These are phyloP conservation scores for Pseudocheirus occidentalis DNA, from an alignment of 2,797 vertebrate species.

Conservation along the genomic window DNA sequence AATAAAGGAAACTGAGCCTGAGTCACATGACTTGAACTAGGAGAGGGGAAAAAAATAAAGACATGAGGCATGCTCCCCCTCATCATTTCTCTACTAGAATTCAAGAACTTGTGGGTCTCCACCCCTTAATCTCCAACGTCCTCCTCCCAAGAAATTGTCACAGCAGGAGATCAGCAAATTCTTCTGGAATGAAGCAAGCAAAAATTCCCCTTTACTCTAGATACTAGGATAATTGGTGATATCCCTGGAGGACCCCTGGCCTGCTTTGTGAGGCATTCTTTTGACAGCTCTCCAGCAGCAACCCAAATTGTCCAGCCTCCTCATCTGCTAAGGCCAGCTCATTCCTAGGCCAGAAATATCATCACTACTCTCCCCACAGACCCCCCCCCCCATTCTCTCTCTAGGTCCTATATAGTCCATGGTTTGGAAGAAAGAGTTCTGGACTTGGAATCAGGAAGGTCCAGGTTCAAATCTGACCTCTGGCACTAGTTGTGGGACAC, in stretches of 20 bases:
- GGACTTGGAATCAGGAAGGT: not conserved
- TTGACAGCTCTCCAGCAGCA: not conserved
- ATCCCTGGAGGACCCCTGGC: not conserved
- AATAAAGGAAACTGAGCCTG: not conserved
- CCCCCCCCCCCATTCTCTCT: not conserved
- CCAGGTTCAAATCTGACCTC: not conserved
- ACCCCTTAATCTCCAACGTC: not conserved
- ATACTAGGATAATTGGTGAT: not conserved
- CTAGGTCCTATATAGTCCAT: not conserved
- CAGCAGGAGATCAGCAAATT: not conserved
- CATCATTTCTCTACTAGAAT: not conserved
- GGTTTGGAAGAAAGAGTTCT: not conserved
- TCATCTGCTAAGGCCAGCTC: not conserved
- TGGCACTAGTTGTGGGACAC: not conserved
- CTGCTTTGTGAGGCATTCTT: not conserved
- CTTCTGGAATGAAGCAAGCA: not conserved
- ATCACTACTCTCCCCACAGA: not conserved
- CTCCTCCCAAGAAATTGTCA: not conserved
- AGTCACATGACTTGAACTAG: not conserved
- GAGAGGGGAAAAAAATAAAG: constrained; percentile 12
- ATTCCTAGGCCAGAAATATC: not conserved
- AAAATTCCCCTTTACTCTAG: not conserved
- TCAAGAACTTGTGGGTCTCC: constrained; percentile 4
- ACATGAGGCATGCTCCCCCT: not conserved
- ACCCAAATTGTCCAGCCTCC: not conserved